Percentiles rank a stretch among this genome's conserved stretches.
Evolutionary conservation across 2,797 vertebrate species (phyloP).

Genomic region (Danio albolineatus): DNA sequence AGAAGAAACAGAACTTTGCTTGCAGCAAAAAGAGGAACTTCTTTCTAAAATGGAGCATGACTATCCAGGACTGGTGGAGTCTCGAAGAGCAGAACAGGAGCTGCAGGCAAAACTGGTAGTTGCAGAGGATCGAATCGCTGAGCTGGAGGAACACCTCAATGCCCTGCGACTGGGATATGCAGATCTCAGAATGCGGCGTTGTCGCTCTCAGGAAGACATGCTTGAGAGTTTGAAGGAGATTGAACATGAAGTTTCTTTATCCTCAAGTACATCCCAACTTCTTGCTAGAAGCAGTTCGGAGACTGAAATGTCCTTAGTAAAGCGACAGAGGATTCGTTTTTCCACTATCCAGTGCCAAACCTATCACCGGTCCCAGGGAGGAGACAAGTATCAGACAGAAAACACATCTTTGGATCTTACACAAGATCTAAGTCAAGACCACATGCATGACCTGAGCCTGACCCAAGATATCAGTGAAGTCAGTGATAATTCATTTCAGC

Average conservation of each 20-base stretch:
- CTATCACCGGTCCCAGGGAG: constrained; percentile 82
- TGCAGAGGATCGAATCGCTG: constrained; percentile 79
- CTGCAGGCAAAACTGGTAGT: constrained; percentile 75
- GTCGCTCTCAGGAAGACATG: constrained; percentile 66
- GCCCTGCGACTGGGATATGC: constrained; percentile 78
- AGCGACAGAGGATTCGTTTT: constrained; percentile 92
- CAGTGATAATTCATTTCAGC: constrained; percentile 77
- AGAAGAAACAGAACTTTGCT: constrained; percentile 88
- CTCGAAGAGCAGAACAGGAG: constrained; percentile 77
- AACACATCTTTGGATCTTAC: constrained; percentile 70
- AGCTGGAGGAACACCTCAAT: constrained; percentile 79
- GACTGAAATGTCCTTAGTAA: constrained; percentile 77
- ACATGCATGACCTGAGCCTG: constrained; percentile 77
- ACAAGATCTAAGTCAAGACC: constrained; percentile 79
- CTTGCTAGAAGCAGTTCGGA: constrained; percentile 74
- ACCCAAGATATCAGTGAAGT: constrained; percentile 77
- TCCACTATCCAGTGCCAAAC: constrained; percentile 95
- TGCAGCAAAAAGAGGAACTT: constrained; percentile 87
- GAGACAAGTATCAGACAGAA: constrained; percentile 79
- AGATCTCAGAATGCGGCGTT: constrained; percentile 76
- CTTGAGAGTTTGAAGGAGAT: constrained; percentile 56
- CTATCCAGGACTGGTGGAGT: constrained; percentile 68
- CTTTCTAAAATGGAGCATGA: constrained; percentile 79
- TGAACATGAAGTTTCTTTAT: constrained; percentile 59
- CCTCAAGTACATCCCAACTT: constrained; percentile 52